Evolutionary conservation across 1,140 invertebrate genomes (phyloP).

Genomic region (Drosophila funebris): DNA sequence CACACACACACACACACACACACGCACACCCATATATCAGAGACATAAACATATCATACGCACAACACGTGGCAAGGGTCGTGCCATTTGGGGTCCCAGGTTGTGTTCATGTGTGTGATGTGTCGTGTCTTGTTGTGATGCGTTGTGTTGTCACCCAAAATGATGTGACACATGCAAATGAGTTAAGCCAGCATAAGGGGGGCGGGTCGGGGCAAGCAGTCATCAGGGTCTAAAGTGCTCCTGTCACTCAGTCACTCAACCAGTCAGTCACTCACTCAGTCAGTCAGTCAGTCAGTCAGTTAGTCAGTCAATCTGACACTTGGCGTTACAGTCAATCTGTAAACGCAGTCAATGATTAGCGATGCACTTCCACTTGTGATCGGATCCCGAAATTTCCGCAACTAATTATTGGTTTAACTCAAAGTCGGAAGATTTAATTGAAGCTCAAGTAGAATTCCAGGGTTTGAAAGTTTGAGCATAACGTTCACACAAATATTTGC

Average conservation of each 20-base stretch:
- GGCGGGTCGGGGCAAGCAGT: constrained; percentile 12
- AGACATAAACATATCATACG: too few relatives aligned
- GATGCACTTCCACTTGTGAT: background rate
- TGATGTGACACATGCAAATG: constrained; percentile 78
- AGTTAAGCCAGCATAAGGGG: constrained; percentile 30
- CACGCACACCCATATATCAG: constrained; percentile 11
- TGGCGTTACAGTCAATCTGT: background rate
- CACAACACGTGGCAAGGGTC: background rate
- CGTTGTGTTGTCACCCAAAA: constrained; percentile 49
- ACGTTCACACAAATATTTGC: too few relatives aligned
- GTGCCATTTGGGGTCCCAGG: background rate
- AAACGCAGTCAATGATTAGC: background rate
- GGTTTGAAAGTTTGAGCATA: too few relatives aligned
- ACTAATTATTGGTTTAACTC: background rate
- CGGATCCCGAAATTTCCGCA: background rate
- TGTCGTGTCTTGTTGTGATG: constrained; percentile 24
- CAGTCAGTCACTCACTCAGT: constrained; percentile 8
- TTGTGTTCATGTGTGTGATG: constrained; percentile 2
- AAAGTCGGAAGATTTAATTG: background rate
- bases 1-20: background rate
- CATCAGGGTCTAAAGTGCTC: constrained; percentile 38
- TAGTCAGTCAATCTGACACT: constrained; percentile 7
- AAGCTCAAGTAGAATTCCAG: too few relatives aligned
- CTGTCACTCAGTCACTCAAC: constrained; percentile 3
- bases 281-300: constrained; percentile 21